Conservation (phyloP, 2,888 invertebrate genomes). For the Ectemnius continuus region DNA sequence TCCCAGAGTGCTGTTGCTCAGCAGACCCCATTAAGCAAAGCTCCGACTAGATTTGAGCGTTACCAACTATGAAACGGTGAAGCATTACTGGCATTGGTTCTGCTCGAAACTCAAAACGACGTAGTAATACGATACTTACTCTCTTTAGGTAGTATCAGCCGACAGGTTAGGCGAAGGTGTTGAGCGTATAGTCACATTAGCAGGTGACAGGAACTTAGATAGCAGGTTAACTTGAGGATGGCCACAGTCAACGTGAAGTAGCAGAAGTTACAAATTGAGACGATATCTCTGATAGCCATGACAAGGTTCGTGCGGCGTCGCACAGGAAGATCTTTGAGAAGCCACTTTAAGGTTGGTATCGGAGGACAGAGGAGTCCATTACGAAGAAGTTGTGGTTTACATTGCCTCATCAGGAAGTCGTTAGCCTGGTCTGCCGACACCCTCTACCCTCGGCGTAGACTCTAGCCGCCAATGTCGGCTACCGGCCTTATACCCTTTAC, state of each 20-base stretch:
- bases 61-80: too few species aligned
- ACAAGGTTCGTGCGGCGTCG: slow-evolving; percentile 42
- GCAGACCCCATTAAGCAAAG: slow-evolving; percentile 41
- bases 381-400: slow-evolving; percentile 70
- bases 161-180: background rate
- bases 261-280: slow-evolving; percentile 49
- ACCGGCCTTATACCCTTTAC: slow-evolving; percentile 43
- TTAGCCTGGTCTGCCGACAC: slow-evolving; percentile 68
- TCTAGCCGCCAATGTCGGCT: slow-evolving; percentile 24
- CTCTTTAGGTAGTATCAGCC: too few species aligned
- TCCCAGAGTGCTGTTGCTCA: slow-evolving; percentile 6
- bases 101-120: background rate
- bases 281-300: slow-evolving; percentile 58
- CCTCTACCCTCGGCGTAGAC: slow-evolving; percentile 39
- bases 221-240: background rate
- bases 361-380: slow-evolving; percentile 67
- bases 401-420: slow-evolving; percentile 77
- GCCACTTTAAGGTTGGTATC: slow-evolving; percentile 61
- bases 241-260: slow-evolving; percentile 8
- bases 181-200: background rate
- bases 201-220: slow-evolving; percentile 4
- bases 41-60: slow-evolving; percentile 40
- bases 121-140: background rate
- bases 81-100: too few species aligned
- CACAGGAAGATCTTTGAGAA: slow-evolving; percentile 44